A percentile compares a stretch with the other conserved stretches of the same genome.
Evolutionary conservation across 64 coral and sea anemone species (phyloP).

Genomic region (Pocillopora verrucosa): DNA sequence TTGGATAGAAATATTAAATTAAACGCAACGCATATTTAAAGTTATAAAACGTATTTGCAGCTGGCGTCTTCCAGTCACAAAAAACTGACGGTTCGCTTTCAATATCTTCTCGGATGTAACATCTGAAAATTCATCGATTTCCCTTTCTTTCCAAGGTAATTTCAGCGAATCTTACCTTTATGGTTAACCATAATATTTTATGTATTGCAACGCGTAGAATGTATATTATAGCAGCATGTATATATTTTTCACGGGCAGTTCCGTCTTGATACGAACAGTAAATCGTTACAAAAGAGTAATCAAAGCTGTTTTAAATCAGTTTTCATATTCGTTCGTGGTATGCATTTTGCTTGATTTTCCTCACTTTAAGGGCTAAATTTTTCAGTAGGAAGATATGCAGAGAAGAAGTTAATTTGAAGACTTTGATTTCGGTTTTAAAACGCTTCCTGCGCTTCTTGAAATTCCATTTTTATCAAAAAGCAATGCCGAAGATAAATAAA

Average conservation of each 20-base stretch:
- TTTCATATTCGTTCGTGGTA: no score
- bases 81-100: background rate
- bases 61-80: background rate
- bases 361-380: no score
- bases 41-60: background rate
- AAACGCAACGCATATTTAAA: background rate
- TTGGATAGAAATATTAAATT: slow-evolving; percentile 35
- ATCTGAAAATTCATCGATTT: background rate
- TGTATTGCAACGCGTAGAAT: background rate
- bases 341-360: no score
- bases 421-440: no score
- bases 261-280: background rate
- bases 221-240: background rate
- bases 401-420: no score
- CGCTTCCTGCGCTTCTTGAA: no score
- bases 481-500: background rate
- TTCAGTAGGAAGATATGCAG: no score
- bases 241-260: background rate
- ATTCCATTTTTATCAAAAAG: background rate
- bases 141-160: background rate
- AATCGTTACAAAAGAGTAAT: background rate
- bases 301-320: background rate
- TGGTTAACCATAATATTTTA: background rate
- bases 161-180: background rate
- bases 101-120: background rate